Percentiles rank a stretch among this genome's conserved stretches.
Conservation (phyloP, 2,888 invertebrate species). For the Autographa gamma region DNA sequence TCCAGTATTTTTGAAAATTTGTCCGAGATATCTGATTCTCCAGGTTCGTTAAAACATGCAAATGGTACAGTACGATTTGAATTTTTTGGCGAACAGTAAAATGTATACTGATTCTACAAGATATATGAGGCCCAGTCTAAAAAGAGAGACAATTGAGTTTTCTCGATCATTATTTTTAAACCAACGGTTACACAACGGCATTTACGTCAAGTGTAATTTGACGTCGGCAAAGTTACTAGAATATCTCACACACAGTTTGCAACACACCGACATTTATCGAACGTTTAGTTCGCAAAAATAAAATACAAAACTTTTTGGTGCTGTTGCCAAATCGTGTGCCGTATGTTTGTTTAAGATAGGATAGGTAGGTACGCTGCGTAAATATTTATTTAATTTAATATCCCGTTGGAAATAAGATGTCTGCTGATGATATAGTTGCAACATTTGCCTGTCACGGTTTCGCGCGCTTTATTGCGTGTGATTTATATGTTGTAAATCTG, state of each 20-base stretch:
- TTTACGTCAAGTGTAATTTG: conserved; percentile 45
- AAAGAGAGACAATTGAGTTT: neutral
- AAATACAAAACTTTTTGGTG: conserved; percentile 43
- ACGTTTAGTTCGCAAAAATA: conserved; percentile 40
- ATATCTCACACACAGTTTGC: conserved; percentile 31
- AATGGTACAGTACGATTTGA: too few species aligned
- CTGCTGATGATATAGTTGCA: conserved; percentile 35
- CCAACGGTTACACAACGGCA: conserved; percentile 36
- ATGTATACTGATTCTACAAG: too few species aligned
- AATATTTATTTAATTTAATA: conserved; percentile 48
- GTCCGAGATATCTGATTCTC: too few species aligned
- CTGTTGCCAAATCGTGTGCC: conserved; percentile 35
- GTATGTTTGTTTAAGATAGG: conserved; percentile 33
- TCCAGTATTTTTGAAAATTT: too few species aligned
- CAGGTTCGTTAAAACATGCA: too few species aligned
- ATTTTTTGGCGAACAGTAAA: too few species aligned
- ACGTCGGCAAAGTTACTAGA: conserved; percentile 38
- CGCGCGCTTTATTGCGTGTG: conserved; percentile 8
- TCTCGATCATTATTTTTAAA: conserved; percentile 3
- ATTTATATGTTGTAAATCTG: conserved; percentile 12
- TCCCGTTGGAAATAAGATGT: conserved; percentile 35
- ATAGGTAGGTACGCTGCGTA: conserved; percentile 28
- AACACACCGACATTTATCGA: conserved; percentile 42
- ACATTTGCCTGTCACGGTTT: conserved; percentile 42
- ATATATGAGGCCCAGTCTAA: too few species aligned